Evolutionary conservation across 2,113 vertebrate genomes (phyloP), one percentile per base, ranked within the genome.

Genomic region (Spheniscus mendiculus): DNA sequence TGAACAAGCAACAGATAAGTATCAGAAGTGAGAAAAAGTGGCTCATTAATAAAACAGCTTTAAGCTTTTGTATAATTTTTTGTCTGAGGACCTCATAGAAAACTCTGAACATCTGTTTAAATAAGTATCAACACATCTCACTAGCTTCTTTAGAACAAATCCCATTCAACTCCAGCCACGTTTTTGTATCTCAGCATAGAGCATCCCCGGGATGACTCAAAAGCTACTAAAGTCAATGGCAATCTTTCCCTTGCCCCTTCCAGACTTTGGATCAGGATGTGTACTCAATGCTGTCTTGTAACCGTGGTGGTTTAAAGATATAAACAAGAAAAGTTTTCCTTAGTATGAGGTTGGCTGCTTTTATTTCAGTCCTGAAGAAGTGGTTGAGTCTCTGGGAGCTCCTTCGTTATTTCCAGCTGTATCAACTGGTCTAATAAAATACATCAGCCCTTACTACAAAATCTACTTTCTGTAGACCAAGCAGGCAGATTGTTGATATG

Each of bases 101-200:
- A 61, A n/a, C 16, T 53, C 27, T 29, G 21, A 90, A 36, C 19
- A 38, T 56, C n/a, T 70, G 42, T 49, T 70, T 70, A 63, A 49
- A 10, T n/a, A 55, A 32, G 9, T n/a, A 26, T 42, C 25, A 40
- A 21, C 63, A 62, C 42, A 22, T 42, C 36, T 49, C 38, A 25
- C 49, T 15, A 10, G 18, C 19, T 71, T 80, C 29, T 40, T 40
- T 29, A 71, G 66, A 63, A 34, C 6, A 55, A 71, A 80, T 16
- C 23, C 8, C 1, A 0, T 63, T 62, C 47, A 71, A 15, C 30
- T 26, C 67, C 50, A 21, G n/a, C 30, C 50, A 44, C 2, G 2
- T 22, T 58, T 58, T 49, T 21, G 9, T 44, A 27, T 21, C n/a
- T 58, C 50, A n/a, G 29, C 59, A 34, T 9, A 65, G 27, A 85